Conservation (phyloP, 1,140 invertebrate species). For the Pissodes strobi region DNA sequence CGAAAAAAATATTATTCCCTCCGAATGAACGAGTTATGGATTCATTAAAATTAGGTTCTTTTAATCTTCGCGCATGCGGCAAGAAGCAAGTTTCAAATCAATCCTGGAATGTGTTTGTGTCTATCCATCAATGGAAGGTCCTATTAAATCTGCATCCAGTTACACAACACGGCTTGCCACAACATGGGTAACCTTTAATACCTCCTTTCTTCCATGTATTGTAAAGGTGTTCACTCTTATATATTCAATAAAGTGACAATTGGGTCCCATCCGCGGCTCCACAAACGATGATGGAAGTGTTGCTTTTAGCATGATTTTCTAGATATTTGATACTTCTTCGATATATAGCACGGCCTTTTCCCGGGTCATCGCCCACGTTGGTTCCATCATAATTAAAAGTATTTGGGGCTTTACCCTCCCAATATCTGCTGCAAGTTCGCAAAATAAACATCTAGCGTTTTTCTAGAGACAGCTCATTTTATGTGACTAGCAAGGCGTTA, state of each 20-base stretch:
- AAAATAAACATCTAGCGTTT: neutral
- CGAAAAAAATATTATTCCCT: constrained; percentile 3
- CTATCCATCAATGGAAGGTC: constrained; percentile 2
- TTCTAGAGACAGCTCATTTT: neutral
- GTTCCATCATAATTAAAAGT: neutral
- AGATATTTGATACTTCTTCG: constrained; percentile 1
- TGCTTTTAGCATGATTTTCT: neutral
- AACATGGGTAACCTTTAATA: constrained; percentile 3
- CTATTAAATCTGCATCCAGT: no score
- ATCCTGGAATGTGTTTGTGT: no score
- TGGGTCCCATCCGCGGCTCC: neutral
- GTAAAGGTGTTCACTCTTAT: no score
- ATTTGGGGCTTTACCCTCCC: neutral
- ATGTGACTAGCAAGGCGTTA: neutral
- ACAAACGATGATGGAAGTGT: neutral
- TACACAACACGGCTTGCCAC: neutral
- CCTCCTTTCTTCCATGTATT: no score
- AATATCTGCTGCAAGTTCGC: neutral
- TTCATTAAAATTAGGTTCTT: constrained; percentile 3
- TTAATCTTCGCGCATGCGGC: no score
- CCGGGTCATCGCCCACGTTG: no score
- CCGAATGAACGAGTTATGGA: neutral
- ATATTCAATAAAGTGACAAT: no score
- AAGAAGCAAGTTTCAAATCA: no score
- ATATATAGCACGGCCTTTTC: neutral